Conservation (phyloP, 1,140 invertebrate genomes). For the Panulirus ornatus region DNA sequence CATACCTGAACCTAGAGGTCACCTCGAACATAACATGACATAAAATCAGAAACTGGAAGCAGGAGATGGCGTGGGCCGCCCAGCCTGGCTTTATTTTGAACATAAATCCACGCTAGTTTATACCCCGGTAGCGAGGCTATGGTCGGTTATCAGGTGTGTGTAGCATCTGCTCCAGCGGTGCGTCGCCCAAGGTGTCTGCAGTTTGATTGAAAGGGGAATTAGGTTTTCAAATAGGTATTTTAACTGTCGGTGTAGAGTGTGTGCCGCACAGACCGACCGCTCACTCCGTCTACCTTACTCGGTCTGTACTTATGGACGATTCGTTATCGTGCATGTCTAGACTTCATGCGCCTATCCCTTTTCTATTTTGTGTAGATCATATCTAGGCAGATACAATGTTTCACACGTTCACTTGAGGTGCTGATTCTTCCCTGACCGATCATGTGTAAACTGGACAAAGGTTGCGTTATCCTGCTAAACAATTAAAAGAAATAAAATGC, state of each 20-base stretch:
- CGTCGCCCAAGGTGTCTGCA: conserved; percentile 37
- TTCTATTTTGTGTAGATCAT: conserved; percentile 28
- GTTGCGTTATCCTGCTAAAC: too few species aligned
- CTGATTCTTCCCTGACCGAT: neutral
- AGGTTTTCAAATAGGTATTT: conserved; percentile 44
- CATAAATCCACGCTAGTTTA: conserved; percentile 52
- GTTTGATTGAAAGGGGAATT: conserved; percentile 54
- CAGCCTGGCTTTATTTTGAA: conserved; percentile 5
- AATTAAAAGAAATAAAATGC: too few species aligned
- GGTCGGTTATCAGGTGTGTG: conserved; percentile 13
- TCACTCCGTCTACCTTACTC: neutral
- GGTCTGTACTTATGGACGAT: neutral
- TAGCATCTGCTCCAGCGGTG: conserved; percentile 27
- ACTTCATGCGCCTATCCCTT: neutral
- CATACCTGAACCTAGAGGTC: neutral
- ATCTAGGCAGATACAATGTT: neutral
- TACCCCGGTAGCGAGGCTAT: conserved; percentile 23
- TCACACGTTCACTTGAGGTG: conserved; percentile 9
- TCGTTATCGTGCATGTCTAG: neutral
- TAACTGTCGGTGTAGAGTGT: conserved; percentile 2
- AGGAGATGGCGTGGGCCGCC: neutral
- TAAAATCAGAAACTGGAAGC: neutral
- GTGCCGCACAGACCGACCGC: neutral
- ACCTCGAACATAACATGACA: neutral
- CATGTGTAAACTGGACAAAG: neutral